Evolutionary conservation across 2,113 vertebrate species (phyloP), one percentile per base, ranked within the genome.

Genomic region (Mola mola): DNA sequence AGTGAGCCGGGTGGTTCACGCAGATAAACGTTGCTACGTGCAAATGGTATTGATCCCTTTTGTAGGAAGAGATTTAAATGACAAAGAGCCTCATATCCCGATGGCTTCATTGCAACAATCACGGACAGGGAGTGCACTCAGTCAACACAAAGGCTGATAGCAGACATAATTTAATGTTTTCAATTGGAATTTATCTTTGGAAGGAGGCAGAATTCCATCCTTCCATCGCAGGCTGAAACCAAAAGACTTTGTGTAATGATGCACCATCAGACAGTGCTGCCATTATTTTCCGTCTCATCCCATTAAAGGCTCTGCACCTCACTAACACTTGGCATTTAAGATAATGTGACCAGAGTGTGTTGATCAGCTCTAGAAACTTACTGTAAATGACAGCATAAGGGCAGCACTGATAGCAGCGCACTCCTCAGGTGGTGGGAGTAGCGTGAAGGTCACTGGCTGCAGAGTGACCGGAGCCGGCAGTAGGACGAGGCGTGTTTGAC

Each of bases 1-100:
- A 53, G 57, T 67, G 25, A 8, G 66, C 53, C 51, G 15, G 53
- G 49, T 43, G 57, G 66, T 56, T 66, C 76, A 31, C 37, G 5
- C 51, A 37, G 61, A 69, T 72, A 61, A 82, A 84, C 66, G 70
- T 60, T 77, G n/a, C 60, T 51, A 55, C 72, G 84, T 64, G 78
- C 53, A 74, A 70, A 81, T 78, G 50, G 75, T 75, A 79, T 75
- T 75, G 68, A 84, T 77, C 40, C 9, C 9, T 72, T 38, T 19
- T 9, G 46, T 21, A 60, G 2, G n/a, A 37, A 73, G 1, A 41
- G 44, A 9, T 21, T 52, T 59, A 6, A 71, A 61, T 42, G 68
- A 55, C 46, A 49, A 20, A 62, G 49, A 60, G 17, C 31, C 17
- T 5, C 0, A 46, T 42, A 28, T 42, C 34, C 48, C 58, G 36